Evolutionary conservation across 2,888 invertebrate species (phyloP).

Genomic region (Morpho achilles): DNA sequence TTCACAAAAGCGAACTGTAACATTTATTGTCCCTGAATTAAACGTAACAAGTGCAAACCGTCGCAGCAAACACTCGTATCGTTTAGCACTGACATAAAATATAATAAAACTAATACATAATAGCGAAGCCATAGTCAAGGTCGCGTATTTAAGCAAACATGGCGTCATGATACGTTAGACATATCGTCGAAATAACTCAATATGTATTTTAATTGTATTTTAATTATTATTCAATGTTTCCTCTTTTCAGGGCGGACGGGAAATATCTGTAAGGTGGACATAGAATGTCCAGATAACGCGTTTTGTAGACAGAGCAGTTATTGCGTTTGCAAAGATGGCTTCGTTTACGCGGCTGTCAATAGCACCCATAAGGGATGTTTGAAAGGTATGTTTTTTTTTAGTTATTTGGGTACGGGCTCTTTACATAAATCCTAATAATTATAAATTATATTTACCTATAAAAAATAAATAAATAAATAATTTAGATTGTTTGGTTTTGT

Average conservation of each 20-base stretch:
- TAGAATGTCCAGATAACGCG: constrained; percentile 74
- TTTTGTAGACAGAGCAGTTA: constrained; percentile 65
- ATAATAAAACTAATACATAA: not conserved
- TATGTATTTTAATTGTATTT: not conserved
- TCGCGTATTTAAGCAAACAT: no score
- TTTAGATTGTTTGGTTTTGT: no score
- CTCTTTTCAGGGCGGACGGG: constrained; percentile 62
- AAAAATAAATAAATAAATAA: no score
- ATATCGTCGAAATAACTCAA: not conserved
- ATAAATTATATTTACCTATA: no score
- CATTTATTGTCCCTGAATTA: constrained; percentile 3
- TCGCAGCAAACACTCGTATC: constrained; percentile 2
- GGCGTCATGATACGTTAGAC: no score
- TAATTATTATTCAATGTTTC: not conserved
- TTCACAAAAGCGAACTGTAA: not conserved
- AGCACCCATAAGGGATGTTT: constrained; percentile 64
- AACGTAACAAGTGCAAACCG: constrained; percentile 7
- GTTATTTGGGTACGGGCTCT: no score
- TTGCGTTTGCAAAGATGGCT: constrained; percentile 72
- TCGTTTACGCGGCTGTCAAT: constrained; percentile 63
- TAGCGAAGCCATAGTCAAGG: no score
- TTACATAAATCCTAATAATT: no score
- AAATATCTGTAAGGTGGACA: constrained; percentile 61
- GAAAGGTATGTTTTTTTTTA: constrained; percentile 46
- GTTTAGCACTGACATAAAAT: not conserved